Base-by-base conservation (phyloP, 2,888 invertebrate species). In the Pristionchus fissidentatus region DNA sequence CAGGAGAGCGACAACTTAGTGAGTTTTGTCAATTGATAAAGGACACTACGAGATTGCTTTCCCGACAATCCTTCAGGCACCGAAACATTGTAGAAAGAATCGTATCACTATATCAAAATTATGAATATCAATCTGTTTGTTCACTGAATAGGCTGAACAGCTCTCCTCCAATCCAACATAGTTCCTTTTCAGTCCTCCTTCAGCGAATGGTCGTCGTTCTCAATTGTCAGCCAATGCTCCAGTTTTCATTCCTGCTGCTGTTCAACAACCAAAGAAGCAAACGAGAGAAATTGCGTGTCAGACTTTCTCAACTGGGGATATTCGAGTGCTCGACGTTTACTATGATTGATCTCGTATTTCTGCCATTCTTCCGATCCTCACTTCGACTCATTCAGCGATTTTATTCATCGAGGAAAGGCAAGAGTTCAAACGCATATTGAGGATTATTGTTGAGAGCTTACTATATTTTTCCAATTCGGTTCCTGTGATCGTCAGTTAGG, bases 271-370 rank as follows among this genome's bases (percentile, higher is more conserved):
- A 13, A 86, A 86, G 32, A 87, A 88, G 32, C 88, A 88, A 75
- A 90, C 90, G 89, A 86, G 85, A 83, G 91, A 91, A 79, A 86
- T 89, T 62, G 86, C 86, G 55, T 90, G 91, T 26, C 92, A 92
- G 88, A 92, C 92, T n/a, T 88, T 92, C 84, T 91, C 91, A 38
- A 92, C 92, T 83, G 92, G 92, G 77, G 91, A 92, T 81, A 90
- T 92, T 84, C 97, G 97, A 83, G 90, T 90, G 86, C 88, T 90
- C 85, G 89, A 92, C 79, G 89, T 91, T 35, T 91, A 87, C 85
- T 91, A 90, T 88, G 91, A 91, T 86, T 88, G 52, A 73, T 38
- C 66, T 49, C n/a, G n/a, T n/a, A n/a, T n/a, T n/a, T n/a, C n/a
- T n/a, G n/a, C n/a, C n/a, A n/a, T n/a, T n/a, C n/a, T n/a, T n/a